Percentiles rank a stretch among this genome's conserved stretches.
Evolutionary conservation across 2,113 vertebrate genomes (phyloP).

Genomic region (Sapajus apella): DNA sequence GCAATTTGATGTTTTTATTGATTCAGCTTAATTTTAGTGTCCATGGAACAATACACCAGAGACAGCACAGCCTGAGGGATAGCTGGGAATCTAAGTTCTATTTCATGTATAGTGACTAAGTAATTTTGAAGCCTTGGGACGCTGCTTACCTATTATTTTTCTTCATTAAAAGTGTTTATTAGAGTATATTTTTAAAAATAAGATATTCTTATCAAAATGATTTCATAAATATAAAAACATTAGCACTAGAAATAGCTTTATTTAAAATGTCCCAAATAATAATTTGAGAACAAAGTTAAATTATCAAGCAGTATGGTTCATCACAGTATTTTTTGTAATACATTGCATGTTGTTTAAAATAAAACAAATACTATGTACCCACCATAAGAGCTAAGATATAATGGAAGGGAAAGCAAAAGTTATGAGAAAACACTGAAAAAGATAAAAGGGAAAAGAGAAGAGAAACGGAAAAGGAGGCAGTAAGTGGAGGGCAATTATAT

Average conservation of each 20-base stretch:
- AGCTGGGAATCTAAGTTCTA: background rate
- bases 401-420: background rate
- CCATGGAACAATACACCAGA: background rate
- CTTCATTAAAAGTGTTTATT: background rate
- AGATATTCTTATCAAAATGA: background rate
- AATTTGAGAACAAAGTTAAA: background rate
- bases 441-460: background rate
- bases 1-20: background rate
- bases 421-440: background rate
- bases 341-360: background rate
- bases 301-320: background rate
- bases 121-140: background rate
- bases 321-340: background rate
- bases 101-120: background rate
- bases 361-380: background rate
- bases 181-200: background rate
- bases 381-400: background rate
- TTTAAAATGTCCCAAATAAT: background rate
- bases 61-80: accelerated
- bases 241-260: background rate
- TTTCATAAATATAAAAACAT: background rate
- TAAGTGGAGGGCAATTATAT: background rate
- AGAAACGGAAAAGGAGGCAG: background rate
- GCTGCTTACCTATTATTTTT: background rate
- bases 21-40: background rate